Evolutionary conservation across 2,113 vertebrate genomes (phyloP).

Genomic region (Tachycineta bicolor): DNA sequence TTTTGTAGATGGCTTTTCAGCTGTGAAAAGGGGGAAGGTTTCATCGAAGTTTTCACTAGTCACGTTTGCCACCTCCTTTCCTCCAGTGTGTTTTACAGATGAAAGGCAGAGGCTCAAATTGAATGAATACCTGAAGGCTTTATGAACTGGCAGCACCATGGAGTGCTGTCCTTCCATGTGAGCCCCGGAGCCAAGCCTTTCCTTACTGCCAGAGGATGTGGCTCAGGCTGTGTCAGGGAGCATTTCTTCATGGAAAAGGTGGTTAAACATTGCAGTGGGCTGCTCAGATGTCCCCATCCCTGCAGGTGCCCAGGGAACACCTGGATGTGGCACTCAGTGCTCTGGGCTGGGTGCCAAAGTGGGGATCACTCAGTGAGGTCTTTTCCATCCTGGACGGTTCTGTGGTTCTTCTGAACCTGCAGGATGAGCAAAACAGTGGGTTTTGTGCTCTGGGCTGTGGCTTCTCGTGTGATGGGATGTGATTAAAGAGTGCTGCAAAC

Average conservation of each 20-base stretch:
- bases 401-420: not conserved
- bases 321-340: not conserved
- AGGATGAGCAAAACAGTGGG: not conserved
- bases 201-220: fast-evolving
- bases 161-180: not conserved
- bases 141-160: not conserved
- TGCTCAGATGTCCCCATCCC: not conserved
- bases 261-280: fast-evolving
- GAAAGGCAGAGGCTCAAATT: not conserved
- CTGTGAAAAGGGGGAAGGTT: not conserved
- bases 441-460: too few species aligned
- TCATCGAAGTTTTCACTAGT: not conserved
- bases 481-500: not conserved
- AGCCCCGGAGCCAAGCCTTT: not conserved
- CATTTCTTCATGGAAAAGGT: not conserved
- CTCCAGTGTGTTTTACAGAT: not conserved
- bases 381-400: not conserved
- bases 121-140: not conserved
- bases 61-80: not conserved
- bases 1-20: not conserved
- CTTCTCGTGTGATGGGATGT: fast-evolving
- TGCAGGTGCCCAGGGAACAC: fast-evolving
- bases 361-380: not conserved
- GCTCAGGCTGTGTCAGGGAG: not conserved
- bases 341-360: not conserved